Conservation (phyloP, 2,113 vertebrate genomes). For the Microcebus ravelobensis region DNA sequence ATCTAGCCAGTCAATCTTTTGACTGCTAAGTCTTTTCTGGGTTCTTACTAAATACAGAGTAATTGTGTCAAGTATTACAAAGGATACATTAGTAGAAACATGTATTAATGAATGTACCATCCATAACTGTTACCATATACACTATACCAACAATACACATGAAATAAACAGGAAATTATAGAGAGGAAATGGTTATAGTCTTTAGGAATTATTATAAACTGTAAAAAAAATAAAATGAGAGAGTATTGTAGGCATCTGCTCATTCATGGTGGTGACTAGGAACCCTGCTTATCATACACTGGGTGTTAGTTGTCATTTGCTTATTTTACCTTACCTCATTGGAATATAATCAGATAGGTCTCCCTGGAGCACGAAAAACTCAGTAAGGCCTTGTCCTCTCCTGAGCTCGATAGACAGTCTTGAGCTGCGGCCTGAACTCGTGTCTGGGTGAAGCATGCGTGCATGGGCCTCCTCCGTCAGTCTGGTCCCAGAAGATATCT, state of each 20-base stretch:
- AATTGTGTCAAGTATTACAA: background rate
- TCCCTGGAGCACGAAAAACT: background rate
- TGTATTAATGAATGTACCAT: background rate
- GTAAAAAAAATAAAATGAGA: background rate
- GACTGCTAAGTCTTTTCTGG: background rate
- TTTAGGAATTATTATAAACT: background rate
- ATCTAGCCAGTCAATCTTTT: background rate
- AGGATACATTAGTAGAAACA: background rate
- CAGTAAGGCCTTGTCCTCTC: background rate
- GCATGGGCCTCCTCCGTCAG: background rate
- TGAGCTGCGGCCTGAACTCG: background rate
- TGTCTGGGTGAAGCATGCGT: background rate
- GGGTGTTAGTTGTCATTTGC: background rate
- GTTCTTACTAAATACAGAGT: background rate
- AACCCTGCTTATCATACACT: background rate
- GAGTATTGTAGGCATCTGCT: background rate
- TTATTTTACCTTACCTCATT: background rate
- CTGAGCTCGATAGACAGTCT: background rate
- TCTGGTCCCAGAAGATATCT: background rate
- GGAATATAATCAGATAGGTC: background rate
- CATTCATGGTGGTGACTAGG: background rate
- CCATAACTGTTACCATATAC: background rate
- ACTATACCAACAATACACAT: background rate
- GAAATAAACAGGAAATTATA: background rate
- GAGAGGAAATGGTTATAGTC: background rate